Evolutionary conservation across 1,140 invertebrate species (phyloP).

Genomic region (Drosophila willistoni): DNA sequence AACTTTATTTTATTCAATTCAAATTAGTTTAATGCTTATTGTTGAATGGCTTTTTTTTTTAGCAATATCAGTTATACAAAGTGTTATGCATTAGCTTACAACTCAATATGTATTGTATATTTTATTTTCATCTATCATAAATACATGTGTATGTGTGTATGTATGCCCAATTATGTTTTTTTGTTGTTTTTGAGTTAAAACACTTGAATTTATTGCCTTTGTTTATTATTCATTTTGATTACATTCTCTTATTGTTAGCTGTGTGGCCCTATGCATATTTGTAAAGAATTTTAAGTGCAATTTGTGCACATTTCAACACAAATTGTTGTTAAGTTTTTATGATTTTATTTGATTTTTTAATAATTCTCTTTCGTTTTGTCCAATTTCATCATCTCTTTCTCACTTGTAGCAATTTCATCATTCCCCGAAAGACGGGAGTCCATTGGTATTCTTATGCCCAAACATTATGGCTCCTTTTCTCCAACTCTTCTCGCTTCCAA

Average conservation of each 20-base stretch:
- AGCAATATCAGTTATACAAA: too few relatives aligned
- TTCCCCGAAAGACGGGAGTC: not conserved
- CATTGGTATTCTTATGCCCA: too few relatives aligned
- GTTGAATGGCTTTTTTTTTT: too few relatives aligned
- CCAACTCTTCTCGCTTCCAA: not conserved
- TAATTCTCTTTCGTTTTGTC: not conserved
- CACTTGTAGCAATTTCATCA: not conserved
- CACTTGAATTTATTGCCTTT: conserved; percentile 1
- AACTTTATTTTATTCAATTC: too few relatives aligned
- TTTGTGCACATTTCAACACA: not conserved
- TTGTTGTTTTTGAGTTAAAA: not conserved
- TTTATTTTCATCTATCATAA: too few relatives aligned
- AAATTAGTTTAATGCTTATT: too few relatives aligned
- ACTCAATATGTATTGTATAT: too few relatives aligned
- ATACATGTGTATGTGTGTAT: too few relatives aligned
- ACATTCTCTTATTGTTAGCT: not conserved
- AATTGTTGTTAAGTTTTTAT: conserved; percentile 8
- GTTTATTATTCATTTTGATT: not conserved
- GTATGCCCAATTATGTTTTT: too few relatives aligned
- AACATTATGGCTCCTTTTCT: not conserved
- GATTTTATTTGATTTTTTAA: conserved; percentile 8
- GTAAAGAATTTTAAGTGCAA: not conserved
- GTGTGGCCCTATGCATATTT: not conserved
- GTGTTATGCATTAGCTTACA: too few relatives aligned
- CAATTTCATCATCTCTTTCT: not conserved